phyloP scores from a whole-genome alignment of 1,140 invertebrate genomes.

The Drosophila ironensis region DNA sequence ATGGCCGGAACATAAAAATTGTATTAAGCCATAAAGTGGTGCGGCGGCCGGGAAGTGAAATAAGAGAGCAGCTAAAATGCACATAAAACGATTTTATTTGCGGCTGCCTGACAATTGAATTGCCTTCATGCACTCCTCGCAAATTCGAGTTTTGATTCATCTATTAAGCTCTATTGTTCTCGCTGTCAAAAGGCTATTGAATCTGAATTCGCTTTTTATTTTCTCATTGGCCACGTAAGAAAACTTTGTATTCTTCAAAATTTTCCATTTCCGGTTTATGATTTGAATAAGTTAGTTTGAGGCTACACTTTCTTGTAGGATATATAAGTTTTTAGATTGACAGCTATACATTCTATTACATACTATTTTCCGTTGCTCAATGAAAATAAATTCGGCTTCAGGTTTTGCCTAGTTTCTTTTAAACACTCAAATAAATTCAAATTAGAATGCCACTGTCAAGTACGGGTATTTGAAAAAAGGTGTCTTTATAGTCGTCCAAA shows the following conservation, averaged over 20 bases:
- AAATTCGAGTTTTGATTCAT: constrained; percentile 32
- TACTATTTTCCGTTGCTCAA: too few species aligned
- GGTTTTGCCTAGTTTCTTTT: too few species aligned
- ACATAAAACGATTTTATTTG: constrained; percentile 58
- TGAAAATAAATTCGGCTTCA: too few species aligned
- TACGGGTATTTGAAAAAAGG: too few species aligned
- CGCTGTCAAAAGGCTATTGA: constrained; percentile 17
- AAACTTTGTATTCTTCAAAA: neutral
- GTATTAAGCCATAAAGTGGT: constrained; percentile 71
- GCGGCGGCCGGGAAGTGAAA: neutral
- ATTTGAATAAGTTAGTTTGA: too few species aligned
- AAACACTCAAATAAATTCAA: too few species aligned
- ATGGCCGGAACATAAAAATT: constrained; percentile 74
- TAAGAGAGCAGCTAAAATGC: constrained; percentile 28
- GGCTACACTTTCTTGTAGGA: too few species aligned
- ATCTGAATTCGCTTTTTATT: neutral
- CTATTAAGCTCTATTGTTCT: constrained; percentile 35
- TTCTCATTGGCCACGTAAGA: too few species aligned
- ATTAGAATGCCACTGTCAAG: too few species aligned
- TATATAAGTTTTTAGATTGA: too few species aligned
- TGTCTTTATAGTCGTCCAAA: neutral
- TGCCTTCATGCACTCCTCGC: constrained; percentile 45
- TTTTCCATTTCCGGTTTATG: too few species aligned
- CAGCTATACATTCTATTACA: too few species aligned
- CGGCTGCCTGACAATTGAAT: constrained; percentile 66